These are phyloP conservation scores for Cyrtodaria siliqua DNA, from an alignment of 2,888 invertebrate genomes.

Conservation along the genomic window DNA sequence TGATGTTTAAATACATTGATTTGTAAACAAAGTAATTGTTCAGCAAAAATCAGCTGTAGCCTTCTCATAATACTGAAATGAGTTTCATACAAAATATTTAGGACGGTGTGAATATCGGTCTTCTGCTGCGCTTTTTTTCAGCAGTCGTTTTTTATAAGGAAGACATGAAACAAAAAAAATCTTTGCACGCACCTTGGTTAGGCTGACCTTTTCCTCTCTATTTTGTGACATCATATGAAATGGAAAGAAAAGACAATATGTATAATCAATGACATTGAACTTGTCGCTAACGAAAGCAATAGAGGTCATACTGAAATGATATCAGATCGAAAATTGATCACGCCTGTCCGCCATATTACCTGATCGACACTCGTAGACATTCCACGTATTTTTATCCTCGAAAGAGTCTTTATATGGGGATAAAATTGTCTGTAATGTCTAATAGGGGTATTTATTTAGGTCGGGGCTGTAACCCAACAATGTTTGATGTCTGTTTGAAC, in stretches of 20 bases:
- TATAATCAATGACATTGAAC: conserved; percentile 1
- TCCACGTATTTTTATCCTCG: conserved; percentile 74
- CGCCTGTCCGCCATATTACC: conserved; percentile 71
- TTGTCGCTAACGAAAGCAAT: neutral
- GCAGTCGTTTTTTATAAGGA: too few relatives aligned
- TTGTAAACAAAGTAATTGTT: too few relatives aligned
- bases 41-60: too few relatives aligned
- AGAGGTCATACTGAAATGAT: conserved; percentile 21
- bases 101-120: too few relatives aligned
- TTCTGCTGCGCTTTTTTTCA: too few relatives aligned
- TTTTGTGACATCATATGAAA: conserved; percentile 68
- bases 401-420: conserved; percentile 50
- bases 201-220: conserved; percentile 84
- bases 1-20: too few relatives aligned
- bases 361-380: conserved; percentile 84
- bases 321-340: conserved; percentile 42
- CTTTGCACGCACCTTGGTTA: conserved; percentile 78
- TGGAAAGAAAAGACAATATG: conserved; percentile 59
- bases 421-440: conserved; percentile 60
- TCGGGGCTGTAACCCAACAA: conserved; percentile 10
- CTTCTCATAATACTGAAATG: too few relatives aligned
- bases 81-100: too few relatives aligned
- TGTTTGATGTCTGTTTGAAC: conserved; percentile 9
- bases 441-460: conserved; percentile 20
- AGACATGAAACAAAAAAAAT: too few relatives aligned